Percentiles rank a stretch among this genome's conserved stretches.
These are phyloP conservation scores for Aphis gossypii DNA, from an alignment of 1,140 invertebrate species.

Conservation along the genomic window DNA sequence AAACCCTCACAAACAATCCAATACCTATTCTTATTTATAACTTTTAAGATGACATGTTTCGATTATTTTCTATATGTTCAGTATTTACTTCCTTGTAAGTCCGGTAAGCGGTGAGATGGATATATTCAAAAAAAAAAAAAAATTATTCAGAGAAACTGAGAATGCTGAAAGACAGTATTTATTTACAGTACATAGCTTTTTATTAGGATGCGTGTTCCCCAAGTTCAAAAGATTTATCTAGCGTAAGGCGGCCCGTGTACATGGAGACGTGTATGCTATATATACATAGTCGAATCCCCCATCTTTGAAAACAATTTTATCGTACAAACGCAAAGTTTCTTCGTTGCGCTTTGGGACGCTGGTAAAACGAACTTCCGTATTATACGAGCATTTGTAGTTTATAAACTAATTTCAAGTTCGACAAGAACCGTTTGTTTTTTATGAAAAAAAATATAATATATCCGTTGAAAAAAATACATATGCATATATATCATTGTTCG, in stretches of 20 bases:
- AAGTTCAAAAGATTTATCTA: not conserved
- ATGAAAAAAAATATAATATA: not conserved
- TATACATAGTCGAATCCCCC: not conserved
- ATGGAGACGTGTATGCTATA: not conserved
- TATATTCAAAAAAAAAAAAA: not conserved
- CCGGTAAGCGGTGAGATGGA: not conserved
- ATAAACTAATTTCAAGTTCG: slow-evolving; percentile 23
- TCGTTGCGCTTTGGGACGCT: not conserved
- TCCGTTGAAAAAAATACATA: not conserved
- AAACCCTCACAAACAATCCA: not conserved
- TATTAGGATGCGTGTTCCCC: not conserved
- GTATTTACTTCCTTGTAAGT: not conserved
- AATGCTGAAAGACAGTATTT: not conserved
- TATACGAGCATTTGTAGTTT: not conserved
- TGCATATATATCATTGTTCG: not conserved
- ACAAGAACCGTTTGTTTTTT: not conserved
- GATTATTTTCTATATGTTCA: not conserved
- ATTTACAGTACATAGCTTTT: not conserved
- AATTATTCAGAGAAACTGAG: not conserved
- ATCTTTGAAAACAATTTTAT: slow-evolving; percentile 1
- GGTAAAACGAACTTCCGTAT: not conserved
- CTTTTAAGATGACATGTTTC: not conserved
- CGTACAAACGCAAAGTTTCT: not conserved
- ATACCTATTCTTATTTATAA: not conserved
- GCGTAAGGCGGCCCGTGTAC: not conserved